phyloP scores from a whole-genome alignment of 2,113 vertebrate genomes.

The Falcunculus frontatus region DNA sequence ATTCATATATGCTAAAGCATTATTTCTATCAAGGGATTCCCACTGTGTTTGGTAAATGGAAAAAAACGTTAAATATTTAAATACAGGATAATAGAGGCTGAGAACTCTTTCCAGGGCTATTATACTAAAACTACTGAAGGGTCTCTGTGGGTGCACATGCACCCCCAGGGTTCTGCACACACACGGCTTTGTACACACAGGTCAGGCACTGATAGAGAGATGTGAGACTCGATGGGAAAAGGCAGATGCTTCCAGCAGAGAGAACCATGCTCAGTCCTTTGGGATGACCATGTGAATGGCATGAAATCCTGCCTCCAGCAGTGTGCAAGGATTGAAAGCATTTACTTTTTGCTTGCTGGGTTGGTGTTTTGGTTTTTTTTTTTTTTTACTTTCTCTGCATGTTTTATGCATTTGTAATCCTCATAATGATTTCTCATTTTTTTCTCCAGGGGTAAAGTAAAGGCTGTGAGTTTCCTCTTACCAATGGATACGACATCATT shows the following conservation, averaged over 20 bases:
- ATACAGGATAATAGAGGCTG: neutral
- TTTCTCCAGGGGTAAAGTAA: constrained; percentile 83
- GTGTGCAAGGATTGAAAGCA: neutral
- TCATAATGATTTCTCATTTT: neutral
- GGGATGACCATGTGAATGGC: neutral
- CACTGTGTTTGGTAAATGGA: neutral
- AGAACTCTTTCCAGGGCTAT: neutral
- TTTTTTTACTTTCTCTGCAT: neutral
- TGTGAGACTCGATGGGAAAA: neutral
- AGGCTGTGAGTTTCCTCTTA: constrained; percentile 90
- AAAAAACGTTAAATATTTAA: neutral
- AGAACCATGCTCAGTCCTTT: neutral
- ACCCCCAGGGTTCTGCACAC: neutral
- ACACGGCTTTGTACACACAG: rapidly evolving
- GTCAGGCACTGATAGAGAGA: rapidly evolving
- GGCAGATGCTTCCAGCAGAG: neutral
- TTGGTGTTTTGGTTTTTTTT: neutral
- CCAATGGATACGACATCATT: constrained; percentile 72
- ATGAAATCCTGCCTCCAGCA: neutral
- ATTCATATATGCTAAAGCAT: neutral
- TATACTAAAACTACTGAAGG: neutral
- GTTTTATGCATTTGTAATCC: neutral
- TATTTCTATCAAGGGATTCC: neutral
- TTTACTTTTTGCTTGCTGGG: neutral
- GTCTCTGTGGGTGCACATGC: neutral